These are phyloP conservation scores for Neoseiulus cucumeris DNA, from an alignment of 1,140 invertebrate species.

Conservation along the genomic window DNA sequence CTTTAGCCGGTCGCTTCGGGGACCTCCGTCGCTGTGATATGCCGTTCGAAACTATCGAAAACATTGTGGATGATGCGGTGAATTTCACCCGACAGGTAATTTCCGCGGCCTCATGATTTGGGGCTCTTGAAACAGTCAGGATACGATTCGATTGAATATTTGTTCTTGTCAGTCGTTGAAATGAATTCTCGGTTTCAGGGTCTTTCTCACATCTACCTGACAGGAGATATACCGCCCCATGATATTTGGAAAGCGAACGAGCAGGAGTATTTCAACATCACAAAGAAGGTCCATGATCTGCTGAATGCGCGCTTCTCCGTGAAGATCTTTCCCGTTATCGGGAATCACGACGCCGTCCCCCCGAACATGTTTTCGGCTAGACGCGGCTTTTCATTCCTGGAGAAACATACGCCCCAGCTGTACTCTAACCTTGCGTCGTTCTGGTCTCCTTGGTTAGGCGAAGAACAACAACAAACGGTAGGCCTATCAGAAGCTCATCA, in stretches of 20 bases:
- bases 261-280: conserved; percentile 29
- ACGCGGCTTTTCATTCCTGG: no score
- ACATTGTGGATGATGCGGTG: conserved; percentile 28
- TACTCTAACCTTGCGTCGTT: conserved; percentile 64
- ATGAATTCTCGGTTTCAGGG: no score
- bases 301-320: conserved; percentile 32
- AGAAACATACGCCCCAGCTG: conserved; percentile 44
- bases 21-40: conserved; percentile 31
- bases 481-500: conserved; percentile 23
- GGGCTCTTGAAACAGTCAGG: no score
- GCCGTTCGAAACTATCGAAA: conserved; percentile 28
- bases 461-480: conserved; percentile 57
- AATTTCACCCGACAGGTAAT: conserved; percentile 16
- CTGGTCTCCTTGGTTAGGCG: conserved; percentile 74
- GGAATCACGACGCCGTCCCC: conserved; percentile 43
- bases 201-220: conserved; percentile 39
- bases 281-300: conserved; percentile 29
- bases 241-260: conserved; percentile 41
- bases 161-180: no score
- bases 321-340: conserved; percentile 35
- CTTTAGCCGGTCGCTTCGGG: conserved; percentile 28
- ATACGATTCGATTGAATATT: no score
- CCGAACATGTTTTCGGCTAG: conserved; percentile 31
- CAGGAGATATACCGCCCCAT: conserved; percentile 42
- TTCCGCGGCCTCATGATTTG: no score